Evolutionary conservation across 2,888 invertebrate genomes (phyloP), one percentile per base, ranked within the genome.

Genomic region (Melikaiella ostensackeni): DNA sequence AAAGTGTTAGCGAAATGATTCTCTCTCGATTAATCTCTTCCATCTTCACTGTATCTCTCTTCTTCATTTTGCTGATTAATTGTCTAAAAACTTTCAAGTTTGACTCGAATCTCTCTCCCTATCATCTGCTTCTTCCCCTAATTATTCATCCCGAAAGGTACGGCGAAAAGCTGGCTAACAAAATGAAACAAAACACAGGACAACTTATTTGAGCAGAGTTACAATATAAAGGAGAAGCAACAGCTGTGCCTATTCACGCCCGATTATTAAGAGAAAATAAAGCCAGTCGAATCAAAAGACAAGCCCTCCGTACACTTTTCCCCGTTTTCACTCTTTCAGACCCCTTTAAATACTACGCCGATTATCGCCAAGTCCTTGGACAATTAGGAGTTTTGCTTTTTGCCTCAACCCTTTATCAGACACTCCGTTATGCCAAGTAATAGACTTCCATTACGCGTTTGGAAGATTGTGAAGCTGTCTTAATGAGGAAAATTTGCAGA

Each of bases 191-290:
- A 86, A 88, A 85, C 83, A 84, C 82, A 78, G 83, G 79, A 85
- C 85, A 85, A 88, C 84, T 88, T 85, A 86, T 84, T 86, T 87
- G 84, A 81, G 75, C 76, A 73, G 80, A 86, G 85, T 86, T 88
- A 16, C 24, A 55, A 13, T 27, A 85, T 85, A 85, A 86, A 87
- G 83, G 85, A 82, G 83, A 83, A 86, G 84, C 83, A 87, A 85
- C 86, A 85, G 85, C 84, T 83, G 83, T 81, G 84, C 84, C 84
- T 86, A 86, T 88, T 89, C 87, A 84, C 86, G 84, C 88, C 82
- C 82, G 84, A 82, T 87, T 87, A 88, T 88, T 88, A 88, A 86
- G 82, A 83, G 81, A 84, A 86, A 86, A 86, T 88, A 84, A 86
- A 86, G 86, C 83, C 82, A 80, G 79, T 79, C 75, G 84, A 86